phyloP scores from a whole-genome alignment of 2,113 vertebrate species.

The Oreotragus oreotragus region DNA sequence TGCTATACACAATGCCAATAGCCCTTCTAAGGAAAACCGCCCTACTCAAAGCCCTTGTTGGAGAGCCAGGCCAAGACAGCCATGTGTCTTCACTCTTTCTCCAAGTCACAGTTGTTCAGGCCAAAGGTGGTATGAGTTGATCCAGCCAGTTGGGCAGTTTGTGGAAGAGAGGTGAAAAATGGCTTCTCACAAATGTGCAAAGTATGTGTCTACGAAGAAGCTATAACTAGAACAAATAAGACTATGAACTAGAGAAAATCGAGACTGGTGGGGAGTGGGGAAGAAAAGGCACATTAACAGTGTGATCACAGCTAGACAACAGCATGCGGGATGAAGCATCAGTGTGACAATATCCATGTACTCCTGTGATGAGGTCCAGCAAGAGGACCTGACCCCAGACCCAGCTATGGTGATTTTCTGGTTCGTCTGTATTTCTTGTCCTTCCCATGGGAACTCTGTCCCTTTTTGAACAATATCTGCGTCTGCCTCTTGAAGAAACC shows the following conservation, averaged over 20 bases:
- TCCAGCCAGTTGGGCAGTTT: neutral
- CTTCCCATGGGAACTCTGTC: neutral
- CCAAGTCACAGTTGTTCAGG: neutral
- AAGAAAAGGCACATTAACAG: neutral
- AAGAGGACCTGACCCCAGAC: no score
- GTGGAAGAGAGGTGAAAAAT: neutral
- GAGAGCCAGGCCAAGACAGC: neutral
- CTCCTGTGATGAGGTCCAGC: neutral
- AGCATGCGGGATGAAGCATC: neutral
- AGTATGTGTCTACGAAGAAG: neutral
- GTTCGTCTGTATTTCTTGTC: neutral
- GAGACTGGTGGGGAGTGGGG: neutral
- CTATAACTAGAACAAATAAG: neutral
- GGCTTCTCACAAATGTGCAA: neutral
- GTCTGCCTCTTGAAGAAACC: neutral
- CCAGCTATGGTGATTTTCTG: neutral
- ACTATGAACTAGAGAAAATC: neutral
- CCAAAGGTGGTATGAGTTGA: neutral
- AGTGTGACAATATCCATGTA: neutral
- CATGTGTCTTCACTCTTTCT: neutral
- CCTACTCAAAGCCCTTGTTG: neutral
- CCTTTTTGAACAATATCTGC: neutral
- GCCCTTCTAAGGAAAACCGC: neutral
- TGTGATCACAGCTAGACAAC: neutral
- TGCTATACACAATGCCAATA: neutral